Base-by-base conservation (phyloP, 1,140 invertebrate species). In the Hycleus cichorii region DNA sequence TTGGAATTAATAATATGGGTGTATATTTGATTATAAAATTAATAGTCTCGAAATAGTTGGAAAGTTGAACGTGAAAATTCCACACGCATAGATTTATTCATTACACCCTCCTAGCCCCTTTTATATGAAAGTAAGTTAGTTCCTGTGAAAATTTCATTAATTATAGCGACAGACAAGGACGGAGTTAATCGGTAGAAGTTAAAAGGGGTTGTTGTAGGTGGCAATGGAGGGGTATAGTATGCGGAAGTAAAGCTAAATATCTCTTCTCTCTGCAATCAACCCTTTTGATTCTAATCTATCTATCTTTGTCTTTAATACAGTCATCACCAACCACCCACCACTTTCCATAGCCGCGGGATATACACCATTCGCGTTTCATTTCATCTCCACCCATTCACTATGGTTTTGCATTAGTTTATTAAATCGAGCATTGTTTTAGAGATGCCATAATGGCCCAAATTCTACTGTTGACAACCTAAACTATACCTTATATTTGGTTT, bases 351-450 rank as follows among this genome's bases (percentile, higher is more conserved):
- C 64, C 62, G 52, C 56, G 55, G 60, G 66, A 53, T 57, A 59
- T 64, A 66, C 66, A 66, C 66, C 58, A 66, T 68, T 68, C 62
- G 52, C 62, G 58, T 68, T 67, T 67, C 63, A 67, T 67, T 68
- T 64, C 64, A 68, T 66, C 64, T 64, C 60, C 64, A 64, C 59
- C 58, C 66, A 68, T 62, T 60, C 66, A 66, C 62, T 62, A 66
- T 58, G 62, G 60, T 66, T 68, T 68, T 63, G 66, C 66, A 68
- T 68, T 68, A 68, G 66, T 68, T 66, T 66, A 68, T 68, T 64
- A 68, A 68, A 68, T 66, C 60, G 59, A 60, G 58, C 52, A 68
- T 68, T 68, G 66, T 66, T 66, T 63, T 56, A 62, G 55, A 49
- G n/a, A 47, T 47, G 39, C 38, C 43, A 43, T 49, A 56, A 62